Evolutionary conservation across 1,140 invertebrate genomes (phyloP).

Genomic region (Tetramorium parvispinum): DNA sequence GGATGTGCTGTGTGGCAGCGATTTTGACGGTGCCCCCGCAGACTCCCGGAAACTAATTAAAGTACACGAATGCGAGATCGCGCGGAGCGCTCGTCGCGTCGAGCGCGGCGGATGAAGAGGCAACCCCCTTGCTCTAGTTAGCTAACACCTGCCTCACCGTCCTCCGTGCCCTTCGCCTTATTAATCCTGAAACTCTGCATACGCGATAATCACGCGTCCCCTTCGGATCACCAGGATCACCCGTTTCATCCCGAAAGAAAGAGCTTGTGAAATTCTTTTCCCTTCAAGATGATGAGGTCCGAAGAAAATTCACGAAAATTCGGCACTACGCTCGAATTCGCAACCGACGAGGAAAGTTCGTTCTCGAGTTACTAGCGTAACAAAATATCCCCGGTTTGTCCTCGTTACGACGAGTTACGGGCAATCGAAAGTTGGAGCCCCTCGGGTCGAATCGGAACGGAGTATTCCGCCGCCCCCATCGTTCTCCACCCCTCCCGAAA

Average conservation of each 20-base stretch:
- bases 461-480: neutral
- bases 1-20: constrained; percentile 19
- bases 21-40: neutral
- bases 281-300: neutral
- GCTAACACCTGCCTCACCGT: neutral
- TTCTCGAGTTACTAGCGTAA: constrained; percentile 27
- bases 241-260: neutral
- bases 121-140: constrained; percentile 12
- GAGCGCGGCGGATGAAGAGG: neutral
- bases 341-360: neutral
- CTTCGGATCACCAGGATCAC: neutral
- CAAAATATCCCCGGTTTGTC: constrained; percentile 68
- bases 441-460: constrained; percentile 36
- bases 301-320: neutral
- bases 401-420: constrained; percentile 65
- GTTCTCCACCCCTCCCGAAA: neutral
- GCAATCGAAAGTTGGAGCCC: constrained; percentile 67
- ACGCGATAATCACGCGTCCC: neutral
- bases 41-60: constrained; percentile 50
- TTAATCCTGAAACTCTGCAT: constrained; percentile 13
- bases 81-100: neutral
- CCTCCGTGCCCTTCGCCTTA: neutral
- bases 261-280: neutral
- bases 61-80: constrained; percentile 39
- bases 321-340: neutral